Conservation (phyloP, 2,797 vertebrate species). For the Astyanax mexicanus region DNA sequence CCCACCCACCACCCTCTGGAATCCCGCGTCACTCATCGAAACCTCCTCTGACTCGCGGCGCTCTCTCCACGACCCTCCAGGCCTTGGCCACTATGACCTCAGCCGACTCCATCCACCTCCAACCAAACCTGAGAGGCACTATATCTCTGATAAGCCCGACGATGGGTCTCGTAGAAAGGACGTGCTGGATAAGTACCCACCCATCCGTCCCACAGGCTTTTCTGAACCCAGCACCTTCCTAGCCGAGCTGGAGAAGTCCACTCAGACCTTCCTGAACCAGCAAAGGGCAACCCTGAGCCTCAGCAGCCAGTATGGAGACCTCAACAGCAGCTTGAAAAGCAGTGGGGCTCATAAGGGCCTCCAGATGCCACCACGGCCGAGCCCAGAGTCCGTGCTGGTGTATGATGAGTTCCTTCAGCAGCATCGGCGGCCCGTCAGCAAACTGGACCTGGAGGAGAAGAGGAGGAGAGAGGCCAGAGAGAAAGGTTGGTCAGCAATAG, state of each 20-base stretch:
- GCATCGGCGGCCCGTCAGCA: conserved; percentile 92
- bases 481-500: conserved; percentile 87
- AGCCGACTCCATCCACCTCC: conserved; percentile 73
- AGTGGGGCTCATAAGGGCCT: conserved; percentile 76
- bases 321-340: conserved; percentile 78
- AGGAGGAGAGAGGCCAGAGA: conserved; percentile 90
- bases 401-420: conserved; percentile 94
- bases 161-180: conserved; percentile 78
- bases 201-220: conserved; percentile 68
- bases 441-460: conserved; percentile 94
- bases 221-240: conserved; percentile 85
- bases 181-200: conserved; percentile 86
- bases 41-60: conserved; percentile 82
- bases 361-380: conserved; percentile 63
- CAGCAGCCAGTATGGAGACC: conserved; percentile 79
- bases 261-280: conserved; percentile 89
- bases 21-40: conserved; percentile 92
- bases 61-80: conserved; percentile 79
- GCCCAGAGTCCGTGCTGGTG: conserved; percentile 83
- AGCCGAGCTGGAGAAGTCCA: conserved; percentile 92
- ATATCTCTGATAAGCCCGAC: conserved; percentile 80
- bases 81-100: conserved; percentile 81
- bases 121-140: conserved; percentile 82
- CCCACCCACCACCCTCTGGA: conserved; percentile 91
- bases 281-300: conserved; percentile 84